phyloP scores from a whole-genome alignment of 2,113 vertebrate genomes.

The Nycticorax nycticorax region DNA sequence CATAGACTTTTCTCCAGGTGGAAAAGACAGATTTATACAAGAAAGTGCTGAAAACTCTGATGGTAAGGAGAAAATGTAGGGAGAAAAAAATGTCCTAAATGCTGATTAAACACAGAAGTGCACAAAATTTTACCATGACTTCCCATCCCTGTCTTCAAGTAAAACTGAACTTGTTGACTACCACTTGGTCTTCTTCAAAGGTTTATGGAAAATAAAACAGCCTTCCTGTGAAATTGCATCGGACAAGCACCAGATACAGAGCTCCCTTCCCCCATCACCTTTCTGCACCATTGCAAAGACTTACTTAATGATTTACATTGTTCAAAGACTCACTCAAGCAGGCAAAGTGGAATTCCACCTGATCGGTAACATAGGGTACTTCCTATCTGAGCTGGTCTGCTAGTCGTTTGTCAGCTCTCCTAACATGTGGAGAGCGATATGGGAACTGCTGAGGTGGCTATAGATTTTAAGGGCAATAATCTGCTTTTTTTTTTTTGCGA shows the following conservation, averaged over 20 bases:
- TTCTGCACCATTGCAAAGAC: constrained; percentile 55
- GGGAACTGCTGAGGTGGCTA: neutral
- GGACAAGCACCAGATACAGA: constrained; percentile 28
- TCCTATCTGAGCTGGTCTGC: constrained; percentile 28
- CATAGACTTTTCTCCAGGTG: neutral
- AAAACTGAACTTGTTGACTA: neutral
- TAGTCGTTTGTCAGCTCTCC: constrained; percentile 30
- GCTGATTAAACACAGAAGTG: neutral
- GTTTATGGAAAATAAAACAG: constrained; percentile 14
- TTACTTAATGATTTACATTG: constrained; percentile 74
- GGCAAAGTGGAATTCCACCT: constrained; percentile 76
- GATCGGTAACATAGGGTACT: constrained; percentile 68
- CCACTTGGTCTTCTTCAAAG: neutral
- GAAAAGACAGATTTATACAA: neutral
- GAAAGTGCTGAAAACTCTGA: neutral
- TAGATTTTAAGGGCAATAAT: neutral
- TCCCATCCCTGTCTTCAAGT: neutral
- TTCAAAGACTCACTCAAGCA: constrained; percentile 66
- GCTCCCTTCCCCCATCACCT: constrained; percentile 46
- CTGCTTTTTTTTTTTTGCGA: neutral
- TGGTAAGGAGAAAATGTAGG: neutral
- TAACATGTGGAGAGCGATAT: neutral
- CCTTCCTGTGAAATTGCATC: neutral
- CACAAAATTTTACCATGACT: neutral
- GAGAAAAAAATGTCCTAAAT: neutral